Evolutionary conservation across 1,140 invertebrate species (phyloP).

Genomic region (Achatina immaculata): DNA sequence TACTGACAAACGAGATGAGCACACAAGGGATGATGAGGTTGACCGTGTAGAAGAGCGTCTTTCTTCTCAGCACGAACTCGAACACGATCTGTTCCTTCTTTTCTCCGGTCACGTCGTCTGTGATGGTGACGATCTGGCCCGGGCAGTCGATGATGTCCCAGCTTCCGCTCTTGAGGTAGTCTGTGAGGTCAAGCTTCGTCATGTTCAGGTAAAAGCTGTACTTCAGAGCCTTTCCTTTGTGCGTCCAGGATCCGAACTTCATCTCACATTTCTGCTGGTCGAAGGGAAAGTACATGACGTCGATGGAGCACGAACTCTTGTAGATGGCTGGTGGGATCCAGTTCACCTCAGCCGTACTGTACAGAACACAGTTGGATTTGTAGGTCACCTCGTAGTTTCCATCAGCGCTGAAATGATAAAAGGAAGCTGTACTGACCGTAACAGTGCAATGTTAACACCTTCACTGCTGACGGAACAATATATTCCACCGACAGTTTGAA

Average conservation of each 20-base stretch:
- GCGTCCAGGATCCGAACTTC: constrained; percentile 99
- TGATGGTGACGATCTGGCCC: constrained; percentile 55
- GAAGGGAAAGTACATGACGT: constrained; percentile 97
- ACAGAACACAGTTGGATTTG: constrained; percentile 97
- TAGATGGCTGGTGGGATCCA: constrained; percentile 99
- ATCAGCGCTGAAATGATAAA: constrained; percentile 53
- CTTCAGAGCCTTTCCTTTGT: constrained; percentile 96
- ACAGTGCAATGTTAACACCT: too few relatives aligned
- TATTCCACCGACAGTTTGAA: too few relatives aligned
- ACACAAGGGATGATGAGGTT: constrained; percentile 98
- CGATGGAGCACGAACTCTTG: constrained; percentile 98
- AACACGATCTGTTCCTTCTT: constrained; percentile 61
- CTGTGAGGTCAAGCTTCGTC: constrained; percentile 93
- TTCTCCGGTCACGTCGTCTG: constrained; percentile 55
- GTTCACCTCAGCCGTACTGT: constrained; percentile 90
- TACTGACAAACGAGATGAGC: constrained; percentile 97
- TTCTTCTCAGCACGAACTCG: constrained; percentile 91
- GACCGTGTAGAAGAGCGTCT: constrained; percentile 99
- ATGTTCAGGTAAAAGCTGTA: constrained; percentile 94
- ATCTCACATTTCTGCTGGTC: constrained; percentile 96
- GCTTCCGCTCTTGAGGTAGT: constrained; percentile 98
- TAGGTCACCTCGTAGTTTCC: constrained; percentile 79
- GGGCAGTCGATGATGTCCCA: constrained; percentile 99
- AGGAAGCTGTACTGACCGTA: not conserved
- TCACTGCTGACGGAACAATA: too few relatives aligned